Percentiles rank a stretch among this genome's conserved stretches.
phyloP scores from a whole-genome alignment of 2,888 invertebrate genomes.

The Euzophera pinguis region DNA sequence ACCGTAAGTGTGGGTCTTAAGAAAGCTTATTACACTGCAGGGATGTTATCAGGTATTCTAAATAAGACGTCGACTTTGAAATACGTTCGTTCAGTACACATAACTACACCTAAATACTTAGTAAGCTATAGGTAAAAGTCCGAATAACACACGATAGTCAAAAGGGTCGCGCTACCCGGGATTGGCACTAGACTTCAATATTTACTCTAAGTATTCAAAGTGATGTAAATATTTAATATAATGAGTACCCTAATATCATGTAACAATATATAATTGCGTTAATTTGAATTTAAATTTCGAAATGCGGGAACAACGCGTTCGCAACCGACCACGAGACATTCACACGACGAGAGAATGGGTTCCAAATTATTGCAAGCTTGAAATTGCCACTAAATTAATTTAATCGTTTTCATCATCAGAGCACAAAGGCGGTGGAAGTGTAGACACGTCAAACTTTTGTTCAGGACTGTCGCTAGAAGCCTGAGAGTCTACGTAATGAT shows the following conservation, averaged over 20 bases:
- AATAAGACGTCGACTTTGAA: constrained; percentile 21
- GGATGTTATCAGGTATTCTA: constrained; percentile 25
- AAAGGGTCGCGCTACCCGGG: constrained; percentile 55
- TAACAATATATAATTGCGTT: constrained; percentile 58
- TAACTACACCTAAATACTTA: constrained; percentile 62
- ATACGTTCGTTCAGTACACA: constrained; percentile 42
- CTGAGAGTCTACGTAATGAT: constrained; percentile 80
- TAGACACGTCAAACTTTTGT: constrained; percentile 86
- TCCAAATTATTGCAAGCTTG: constrained; percentile 29
- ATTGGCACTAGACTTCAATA: constrained; percentile 58
- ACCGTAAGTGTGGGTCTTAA: constrained; percentile 25
- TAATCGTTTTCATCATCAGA: constrained; percentile 86
- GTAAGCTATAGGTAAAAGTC: constrained; percentile 51
- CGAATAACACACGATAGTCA: constrained; percentile 50
- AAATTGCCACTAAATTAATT: constrained; percentile 24
- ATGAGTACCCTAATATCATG: constrained; percentile 56
- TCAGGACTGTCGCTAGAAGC: constrained; percentile 84
- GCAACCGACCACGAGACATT: constrained; percentile 38
- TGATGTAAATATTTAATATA: constrained; percentile 62
- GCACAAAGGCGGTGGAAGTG: constrained; percentile 87
- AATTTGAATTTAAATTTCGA: constrained; percentile 54
- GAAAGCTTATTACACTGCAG: constrained; percentile 3
- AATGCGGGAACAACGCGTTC: constrained; percentile 44
- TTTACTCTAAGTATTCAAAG: constrained; percentile 60
- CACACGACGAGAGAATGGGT: constrained; percentile 40